Evolutionary conservation across 2,888 invertebrate species (phyloP).

Genomic region (Gandaritis pyraliata): DNA sequence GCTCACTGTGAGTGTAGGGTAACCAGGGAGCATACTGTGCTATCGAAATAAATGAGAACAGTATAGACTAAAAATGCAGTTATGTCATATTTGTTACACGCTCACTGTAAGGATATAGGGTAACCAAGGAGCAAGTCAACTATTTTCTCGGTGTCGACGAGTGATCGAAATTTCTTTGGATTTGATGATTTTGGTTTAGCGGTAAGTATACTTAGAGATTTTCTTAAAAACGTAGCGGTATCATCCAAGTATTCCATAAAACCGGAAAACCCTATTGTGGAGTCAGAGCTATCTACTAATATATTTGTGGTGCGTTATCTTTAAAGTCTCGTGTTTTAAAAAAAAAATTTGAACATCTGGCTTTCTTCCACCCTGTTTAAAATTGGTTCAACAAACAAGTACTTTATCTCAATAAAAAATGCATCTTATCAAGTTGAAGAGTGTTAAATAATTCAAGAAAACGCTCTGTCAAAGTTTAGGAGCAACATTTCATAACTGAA

Average conservation of each 20-base stretch:
- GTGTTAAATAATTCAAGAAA: constrained; percentile 17
- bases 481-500: constrained; percentile 22
- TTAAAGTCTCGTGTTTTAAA: no score
- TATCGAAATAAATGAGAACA: no score
- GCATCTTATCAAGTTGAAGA: neutral
- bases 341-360: no score
- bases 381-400: neutral
- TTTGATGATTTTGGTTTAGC: no score
- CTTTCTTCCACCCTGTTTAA: neutral
- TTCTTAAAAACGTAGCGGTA: no score
- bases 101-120: constrained; percentile 26
- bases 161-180: no score
- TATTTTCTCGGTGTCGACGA: no score
- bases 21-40: constrained; percentile 1
- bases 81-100: constrained; percentile 28
- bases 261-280: no score
- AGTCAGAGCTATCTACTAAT: no score
- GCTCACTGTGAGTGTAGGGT: constrained; percentile 30
- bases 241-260: no score
- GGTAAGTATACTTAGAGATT: no score
- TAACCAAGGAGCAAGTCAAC: neutral
- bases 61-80: constrained; percentile 13
- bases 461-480: constrained; percentile 14
- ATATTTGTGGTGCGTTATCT: no score
- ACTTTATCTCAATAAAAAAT: constrained; percentile 6